These are phyloP conservation scores for Trachymyrmex septentrionalis DNA, from an alignment of 1,140 invertebrate genomes.

Conservation along the genomic window DNA sequence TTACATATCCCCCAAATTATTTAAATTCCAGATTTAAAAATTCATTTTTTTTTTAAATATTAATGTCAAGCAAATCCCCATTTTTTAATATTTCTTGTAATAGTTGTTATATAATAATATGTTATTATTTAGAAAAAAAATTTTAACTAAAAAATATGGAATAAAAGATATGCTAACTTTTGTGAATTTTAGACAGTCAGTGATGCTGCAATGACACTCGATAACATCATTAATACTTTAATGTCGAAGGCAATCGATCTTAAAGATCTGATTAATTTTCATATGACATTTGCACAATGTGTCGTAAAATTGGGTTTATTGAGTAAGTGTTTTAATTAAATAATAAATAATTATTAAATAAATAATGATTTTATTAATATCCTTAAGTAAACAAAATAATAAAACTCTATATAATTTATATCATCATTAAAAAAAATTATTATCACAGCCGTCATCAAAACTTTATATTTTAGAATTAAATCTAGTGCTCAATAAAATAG, in stretches of 20 bases:
- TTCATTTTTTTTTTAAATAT: not conserved
- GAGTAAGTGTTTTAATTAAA: conserved; percentile 1
- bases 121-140: not conserved
- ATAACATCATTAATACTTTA: not conserved
- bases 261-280: not conserved
- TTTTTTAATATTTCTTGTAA: not conserved
- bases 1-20: not conserved
- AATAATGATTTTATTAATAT: conserved; percentile 5
- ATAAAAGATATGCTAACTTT: not conserved
- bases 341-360: conserved; percentile 8
- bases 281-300: not conserved
- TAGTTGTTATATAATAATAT: not conserved
- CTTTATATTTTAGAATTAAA: not conserved
- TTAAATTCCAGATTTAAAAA: not conserved
- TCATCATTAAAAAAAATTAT: not conserved
- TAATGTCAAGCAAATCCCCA: not conserved
- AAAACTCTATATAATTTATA: not conserved
- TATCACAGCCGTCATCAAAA: not conserved
- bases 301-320: not conserved
- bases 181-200: not conserved
- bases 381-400: not conserved
- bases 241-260: not conserved
- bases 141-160: not conserved
- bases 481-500: not conserved
- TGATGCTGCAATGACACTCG: not conserved